These are phyloP conservation scores for Stramonita haemastoma DNA, from an alignment of 2,888 invertebrate genomes.

Conservation along the genomic window DNA sequence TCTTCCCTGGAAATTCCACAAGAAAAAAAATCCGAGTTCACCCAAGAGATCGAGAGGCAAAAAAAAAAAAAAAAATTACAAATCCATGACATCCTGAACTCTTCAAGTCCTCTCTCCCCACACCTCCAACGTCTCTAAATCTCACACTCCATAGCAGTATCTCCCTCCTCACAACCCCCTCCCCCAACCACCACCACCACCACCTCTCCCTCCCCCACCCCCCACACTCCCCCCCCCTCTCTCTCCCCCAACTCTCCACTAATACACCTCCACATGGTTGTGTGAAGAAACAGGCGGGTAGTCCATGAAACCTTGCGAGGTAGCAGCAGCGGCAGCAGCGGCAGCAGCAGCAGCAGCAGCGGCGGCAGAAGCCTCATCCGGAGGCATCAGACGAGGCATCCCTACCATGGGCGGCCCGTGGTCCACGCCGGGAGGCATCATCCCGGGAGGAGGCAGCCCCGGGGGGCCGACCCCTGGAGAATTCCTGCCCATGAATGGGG, in stretches of 20 bases:
- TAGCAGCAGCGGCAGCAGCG: constrained; percentile 32
- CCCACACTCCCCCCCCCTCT: not conserved
- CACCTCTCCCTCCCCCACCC: too few species aligned
- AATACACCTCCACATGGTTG: constrained; percentile 75
- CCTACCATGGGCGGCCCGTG: constrained; percentile 59
- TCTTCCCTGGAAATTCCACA: too few species aligned
- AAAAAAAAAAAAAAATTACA: not conserved
- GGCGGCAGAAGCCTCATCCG: constrained; percentile 65
- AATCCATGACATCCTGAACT: not conserved
- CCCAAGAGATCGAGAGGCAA: not conserved
- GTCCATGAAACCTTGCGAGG: constrained; percentile 65
- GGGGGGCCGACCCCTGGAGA: constrained; percentile 62
- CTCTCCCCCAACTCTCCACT: not conserved
- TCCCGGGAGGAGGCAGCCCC: constrained; percentile 33
- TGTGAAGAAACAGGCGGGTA: constrained; percentile 69
- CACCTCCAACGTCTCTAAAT: too few species aligned
- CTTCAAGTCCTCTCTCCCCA: too few species aligned
- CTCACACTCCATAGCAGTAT: too few species aligned
- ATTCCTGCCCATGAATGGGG: constrained; percentile 66
- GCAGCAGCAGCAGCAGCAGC: not conserved
- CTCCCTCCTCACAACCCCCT: too few species aligned
- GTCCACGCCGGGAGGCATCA: constrained; percentile 55
- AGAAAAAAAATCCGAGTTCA: not conserved
- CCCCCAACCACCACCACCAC: too few species aligned
- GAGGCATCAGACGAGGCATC: constrained; percentile 64